Base-by-base conservation (phyloP, 2,113 vertebrate species). In the Sula dactylatra region DNA sequence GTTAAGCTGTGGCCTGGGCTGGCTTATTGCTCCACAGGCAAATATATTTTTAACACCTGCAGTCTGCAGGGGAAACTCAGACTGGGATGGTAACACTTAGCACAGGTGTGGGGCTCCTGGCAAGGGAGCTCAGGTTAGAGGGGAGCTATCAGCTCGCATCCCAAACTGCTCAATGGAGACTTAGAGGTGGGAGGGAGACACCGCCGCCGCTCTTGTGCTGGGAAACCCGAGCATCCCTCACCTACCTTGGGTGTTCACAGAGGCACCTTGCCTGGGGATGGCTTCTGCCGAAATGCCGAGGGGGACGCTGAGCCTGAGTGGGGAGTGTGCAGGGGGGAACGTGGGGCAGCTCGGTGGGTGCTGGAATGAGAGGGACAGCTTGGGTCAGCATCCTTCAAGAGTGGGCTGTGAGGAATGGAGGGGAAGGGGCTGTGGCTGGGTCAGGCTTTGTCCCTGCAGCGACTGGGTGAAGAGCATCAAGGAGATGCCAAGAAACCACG, bases 181-280 rank as follows among this genome's bases (percentile, higher is more conserved):
- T 2, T 1, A 4, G 8, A 5, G 21, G 20, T 31, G n/a, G 45
- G 62, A 58, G 62, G 36, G 76, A 27, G 25, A 15, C 0, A 0
- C 16, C 2, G 5, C 1, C 2, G 76, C 56, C 47, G 64, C 34
- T 38, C 18, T 6, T 26, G 26, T 2, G 40, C 52, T 15, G 54
- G 31, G 65, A 14, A 16, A 9, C 11, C 2, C 0, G 4, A 82
- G 62, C 42, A 10, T 24, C 72, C 77, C 55, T 58, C 34, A 47
- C 91, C 4, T 97, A 97, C 97, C 97, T 97, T 56, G 95, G 64
- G 93, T 96, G 55, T 6, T 90, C n/a, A 45, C 4, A 5, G 87
- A 36, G 86, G 36, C 38, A 17, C 59, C 56, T 47, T 0, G 44
- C 26, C 38, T 16, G 45, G 67, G 29, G 19, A 14, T 2, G 13